Evolutionary conservation across 2,797 vertebrate genomes (phyloP).

Genomic region (Halcyon chelicuti): DNA sequence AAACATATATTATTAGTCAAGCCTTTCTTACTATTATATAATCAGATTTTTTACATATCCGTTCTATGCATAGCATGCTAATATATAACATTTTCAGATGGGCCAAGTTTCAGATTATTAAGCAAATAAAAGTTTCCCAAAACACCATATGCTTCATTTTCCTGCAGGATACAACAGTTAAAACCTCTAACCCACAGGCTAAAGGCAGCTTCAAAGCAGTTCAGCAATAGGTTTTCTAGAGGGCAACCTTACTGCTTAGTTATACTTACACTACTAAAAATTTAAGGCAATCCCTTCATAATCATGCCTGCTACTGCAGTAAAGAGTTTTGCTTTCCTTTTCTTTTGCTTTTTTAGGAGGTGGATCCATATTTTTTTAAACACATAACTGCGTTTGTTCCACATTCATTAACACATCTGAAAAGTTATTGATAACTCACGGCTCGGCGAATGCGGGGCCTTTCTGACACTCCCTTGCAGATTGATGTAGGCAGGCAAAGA

Average conservation of each 20-base stretch:
- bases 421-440: conserved; percentile 89
- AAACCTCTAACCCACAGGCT: conserved; percentile 45
- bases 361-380: conserved; percentile 74
- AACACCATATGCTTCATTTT: conserved; percentile 28
- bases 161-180: neutral
- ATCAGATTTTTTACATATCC: conserved; percentile 7
- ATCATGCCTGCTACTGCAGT: conserved; percentile 80
- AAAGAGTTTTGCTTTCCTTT: conserved; percentile 23
- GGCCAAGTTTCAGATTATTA: conserved; percentile 68
- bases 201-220: conserved; percentile 77
- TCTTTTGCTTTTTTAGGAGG: neutral
- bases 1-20: neutral
- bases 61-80: conserved; percentile 5
- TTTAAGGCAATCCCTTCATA: conserved; percentile 72
- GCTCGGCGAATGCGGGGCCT: conserved; percentile 89
- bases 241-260: conserved; percentile 52
- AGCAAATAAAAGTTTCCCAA: conserved; percentile 33
- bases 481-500: conserved; percentile 90
- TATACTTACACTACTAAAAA: conserved; percentile 59
- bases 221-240: conserved; percentile 84
- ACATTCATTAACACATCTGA: conserved; percentile 90
- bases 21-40: conserved; percentile 14
- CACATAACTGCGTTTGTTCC: conserved; percentile 82
- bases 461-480: conserved; percentile 90
- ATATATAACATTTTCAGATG: conserved; percentile 62